Conservation (phyloP, 2,113 vertebrate genomes). For the Ptychochromis oligacanthus region DNA sequence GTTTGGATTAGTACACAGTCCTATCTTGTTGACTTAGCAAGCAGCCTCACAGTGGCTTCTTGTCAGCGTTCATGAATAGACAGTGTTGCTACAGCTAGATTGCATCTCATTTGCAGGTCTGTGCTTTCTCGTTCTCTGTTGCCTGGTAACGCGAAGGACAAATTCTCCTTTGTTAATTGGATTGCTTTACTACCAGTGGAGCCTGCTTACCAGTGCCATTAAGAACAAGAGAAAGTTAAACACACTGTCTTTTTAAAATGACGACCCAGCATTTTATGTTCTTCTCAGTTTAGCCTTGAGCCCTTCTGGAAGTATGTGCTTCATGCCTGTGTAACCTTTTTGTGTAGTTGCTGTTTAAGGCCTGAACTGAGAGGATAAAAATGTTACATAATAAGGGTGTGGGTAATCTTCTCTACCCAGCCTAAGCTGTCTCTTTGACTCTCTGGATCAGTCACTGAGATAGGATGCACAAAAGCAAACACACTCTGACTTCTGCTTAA, state of each 20-base stretch:
- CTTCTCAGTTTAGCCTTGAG: conserved; percentile 23
- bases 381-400: conserved; percentile 59
- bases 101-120: conserved; percentile 65
- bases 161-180: conserved; percentile 73
- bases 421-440: conserved; percentile 42
- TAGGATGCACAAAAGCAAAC: conserved; percentile 13
- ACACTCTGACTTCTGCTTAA: not conserved
- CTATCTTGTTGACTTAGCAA: conserved; percentile 59
- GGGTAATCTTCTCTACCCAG: conserved; percentile 63
- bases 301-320: not conserved
- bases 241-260: conserved; percentile 38
- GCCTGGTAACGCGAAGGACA: conserved; percentile 63
- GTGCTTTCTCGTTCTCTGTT: conserved; percentile 59
- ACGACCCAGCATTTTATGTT: conserved; percentile 1
- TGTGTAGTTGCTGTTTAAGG: conserved; percentile 13
- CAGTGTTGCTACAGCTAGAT: conserved; percentile 51
- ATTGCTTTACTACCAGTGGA: conserved; percentile 55
- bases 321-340: not conserved
- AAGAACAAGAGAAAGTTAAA: conserved; percentile 40
- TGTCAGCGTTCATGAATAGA: conserved; percentile 69
- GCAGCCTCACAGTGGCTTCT: conserved; percentile 65
- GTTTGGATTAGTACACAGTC: conserved; percentile 25
- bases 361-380: conserved; percentile 43
- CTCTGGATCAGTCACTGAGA: conserved; percentile 13
- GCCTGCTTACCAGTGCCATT: conserved; percentile 31